Percentiles rank a stretch among this genome's conserved stretches.
These are phyloP conservation scores for Tuberolachnus salignus DNA, from an alignment of 2,888 invertebrate genomes.

Conservation along the genomic window DNA sequence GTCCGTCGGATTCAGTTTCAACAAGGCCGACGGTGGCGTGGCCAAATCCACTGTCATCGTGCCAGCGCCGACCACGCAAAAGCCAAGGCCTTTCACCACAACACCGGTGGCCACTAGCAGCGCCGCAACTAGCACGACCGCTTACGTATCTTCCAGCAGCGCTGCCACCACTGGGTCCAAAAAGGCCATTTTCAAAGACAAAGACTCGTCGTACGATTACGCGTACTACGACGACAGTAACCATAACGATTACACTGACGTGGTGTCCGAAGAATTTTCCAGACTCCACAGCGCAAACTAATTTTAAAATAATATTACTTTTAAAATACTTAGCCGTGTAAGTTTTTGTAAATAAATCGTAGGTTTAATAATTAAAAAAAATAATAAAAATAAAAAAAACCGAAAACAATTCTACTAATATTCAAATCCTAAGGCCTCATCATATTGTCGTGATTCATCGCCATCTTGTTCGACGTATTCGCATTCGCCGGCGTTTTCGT, in stretches of 20 bases:
- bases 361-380: conserved; percentile 4
- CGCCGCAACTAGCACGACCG: conserved; percentile 62
- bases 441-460: neutral
- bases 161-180: conserved; percentile 54
- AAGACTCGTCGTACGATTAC: conserved; percentile 73
- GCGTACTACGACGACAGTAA: conserved; percentile 80
- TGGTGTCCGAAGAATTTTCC: conserved; percentile 60
- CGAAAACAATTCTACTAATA: neutral
- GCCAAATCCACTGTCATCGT: conserved; percentile 60
- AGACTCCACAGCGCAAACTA: conserved; percentile 58
- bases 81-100: conserved; percentile 57
- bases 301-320: conserved; percentile 2
- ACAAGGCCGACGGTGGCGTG: conserved; percentile 58
- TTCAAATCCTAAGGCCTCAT: neutral
- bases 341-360: conserved; percentile 52
- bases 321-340: conserved; percentile 36
- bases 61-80: conserved; percentile 60
- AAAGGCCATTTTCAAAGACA: conserved; percentile 47
- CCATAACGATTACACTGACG: conserved; percentile 64
- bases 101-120: conserved; percentile 62
- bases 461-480: neutral
- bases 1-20: conserved; percentile 57
- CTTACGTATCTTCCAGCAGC: conserved; percentile 40
- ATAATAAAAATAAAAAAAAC: neutral
- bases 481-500: neutral